phyloP scores from a whole-genome alignment of 64 coral and sea anemone species.

The Dendrophyllia cribrosa region DNA sequence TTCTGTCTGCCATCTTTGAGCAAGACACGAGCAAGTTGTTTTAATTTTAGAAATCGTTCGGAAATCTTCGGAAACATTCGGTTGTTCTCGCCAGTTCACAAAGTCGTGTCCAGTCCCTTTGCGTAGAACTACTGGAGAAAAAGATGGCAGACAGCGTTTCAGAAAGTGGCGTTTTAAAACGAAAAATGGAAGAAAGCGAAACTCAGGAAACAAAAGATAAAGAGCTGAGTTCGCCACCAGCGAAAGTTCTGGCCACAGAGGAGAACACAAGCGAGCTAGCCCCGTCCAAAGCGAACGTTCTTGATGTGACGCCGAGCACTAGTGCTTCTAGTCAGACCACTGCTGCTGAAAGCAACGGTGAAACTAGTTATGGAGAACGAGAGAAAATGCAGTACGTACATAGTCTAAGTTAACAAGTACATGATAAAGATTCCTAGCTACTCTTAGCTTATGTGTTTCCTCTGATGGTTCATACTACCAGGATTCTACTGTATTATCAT shows the following conservation, averaged over 20 bases:
- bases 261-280: slow-evolving; percentile 9
- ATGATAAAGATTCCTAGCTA: too few species aligned
- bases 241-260: slow-evolving; percentile 33
- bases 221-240: slow-evolving; percentile 36
- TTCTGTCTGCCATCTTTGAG: slow-evolving; percentile 79
- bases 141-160: background rate
- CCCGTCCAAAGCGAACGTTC: slow-evolving; percentile 11
- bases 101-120: background rate
- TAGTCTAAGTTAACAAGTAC: too few species aligned
- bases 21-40: background rate
- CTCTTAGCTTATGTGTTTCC: too few species aligned
- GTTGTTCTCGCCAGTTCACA: background rate
- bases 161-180: slow-evolving; percentile 69
- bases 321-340: background rate
- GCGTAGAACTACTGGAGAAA: slow-evolving; percentile 5
- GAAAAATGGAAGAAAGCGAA: slow-evolving; percentile 65
- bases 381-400: slow-evolving; percentile 96
- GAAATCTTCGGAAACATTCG: slow-evolving; percentile 43
- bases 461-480: too few species aligned
- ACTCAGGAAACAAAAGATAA: background rate
- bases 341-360: background rate
- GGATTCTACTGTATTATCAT: too few species aligned
- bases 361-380: slow-evolving; percentile 60
- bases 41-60: background rate
- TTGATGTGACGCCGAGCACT: background rate